These are phyloP conservation scores for Brassicogethes aeneus DNA, from an alignment of 2,888 invertebrate genomes.

Conservation along the genomic window DNA sequence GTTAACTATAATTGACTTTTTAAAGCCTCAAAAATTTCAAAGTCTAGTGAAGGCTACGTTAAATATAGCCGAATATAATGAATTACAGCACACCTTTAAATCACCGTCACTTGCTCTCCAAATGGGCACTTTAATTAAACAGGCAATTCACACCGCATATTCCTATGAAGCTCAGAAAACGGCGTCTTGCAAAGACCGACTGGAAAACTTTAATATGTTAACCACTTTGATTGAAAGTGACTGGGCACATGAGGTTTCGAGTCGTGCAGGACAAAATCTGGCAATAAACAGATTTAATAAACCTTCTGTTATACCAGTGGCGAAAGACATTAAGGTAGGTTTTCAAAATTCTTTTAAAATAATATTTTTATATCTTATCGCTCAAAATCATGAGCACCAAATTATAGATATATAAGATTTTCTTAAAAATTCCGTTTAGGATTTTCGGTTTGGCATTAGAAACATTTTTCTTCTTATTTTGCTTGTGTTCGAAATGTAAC, in stretches of 20 bases:
- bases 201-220: not conserved
- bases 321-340: not conserved
- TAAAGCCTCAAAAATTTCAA: not conserved
- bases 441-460: too few relatives aligned
- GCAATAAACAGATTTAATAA: not conserved
- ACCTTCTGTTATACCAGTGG: not conserved
- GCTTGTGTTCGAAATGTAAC: too few relatives aligned
- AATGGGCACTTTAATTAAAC: conserved; percentile 14
- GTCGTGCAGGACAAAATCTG: not conserved
- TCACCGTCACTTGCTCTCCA: conserved; percentile 12
- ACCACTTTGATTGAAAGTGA: not conserved
- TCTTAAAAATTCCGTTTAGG: too few relatives aligned
- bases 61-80: not conserved
- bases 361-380: too few relatives aligned
- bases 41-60: not conserved
- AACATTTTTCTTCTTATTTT: too few relatives aligned
- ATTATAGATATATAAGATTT: too few relatives aligned
- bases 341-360: too few relatives aligned
- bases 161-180: conserved; percentile 8
- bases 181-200: not conserved
- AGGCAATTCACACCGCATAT: conserved; percentile 7
- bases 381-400: too few relatives aligned
- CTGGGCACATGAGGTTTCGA: not conserved
- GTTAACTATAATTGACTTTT: not conserved
- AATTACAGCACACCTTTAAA: conserved; percentile 1